Evolutionary conservation across 2,888 invertebrate species (phyloP).

Genomic region (Noctuana brunneofusca): DNA sequence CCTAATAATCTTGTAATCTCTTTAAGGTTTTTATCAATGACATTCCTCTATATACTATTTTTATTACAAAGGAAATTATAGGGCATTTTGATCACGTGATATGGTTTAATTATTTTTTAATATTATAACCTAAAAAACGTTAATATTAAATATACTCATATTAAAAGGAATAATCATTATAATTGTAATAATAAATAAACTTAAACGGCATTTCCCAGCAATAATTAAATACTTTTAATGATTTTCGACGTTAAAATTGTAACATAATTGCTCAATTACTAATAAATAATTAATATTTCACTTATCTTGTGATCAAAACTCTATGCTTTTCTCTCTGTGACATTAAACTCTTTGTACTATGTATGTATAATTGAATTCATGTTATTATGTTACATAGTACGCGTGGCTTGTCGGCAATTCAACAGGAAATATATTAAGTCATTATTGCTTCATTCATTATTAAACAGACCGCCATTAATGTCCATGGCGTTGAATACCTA

Average conservation of each 20-base stretch:
- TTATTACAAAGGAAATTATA: slow-evolving; percentile 27
- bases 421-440: background rate
- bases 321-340: slow-evolving; percentile 22
- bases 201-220: background rate
- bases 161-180: too few relatives aligned
- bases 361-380: slow-evolving; percentile 34
- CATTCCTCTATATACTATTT: slow-evolving; percentile 50
- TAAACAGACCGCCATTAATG: background rate
- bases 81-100: slow-evolving; percentile 11
- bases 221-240: background rate
- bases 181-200: too few relatives aligned
- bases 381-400: slow-evolving; percentile 32
- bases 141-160: too few relatives aligned
- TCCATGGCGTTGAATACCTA: too few relatives aligned
- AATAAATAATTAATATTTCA: background rate
- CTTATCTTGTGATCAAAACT: slow-evolving; percentile 3
- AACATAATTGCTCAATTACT: background rate
- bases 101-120: background rate
- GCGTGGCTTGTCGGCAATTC: slow-evolving; percentile 27
- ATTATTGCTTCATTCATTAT: background rate
- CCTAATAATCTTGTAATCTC: slow-evolving; percentile 55
- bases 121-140: too few relatives aligned
- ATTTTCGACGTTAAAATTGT: background rate
- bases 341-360: slow-evolving; percentile 38
- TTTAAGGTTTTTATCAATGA: slow-evolving; percentile 66